Percentiles rank a stretch among this genome's conserved stretches.
Conservation (phyloP, 2,888 invertebrate genomes). For the Lochmaea capreae region DNA sequence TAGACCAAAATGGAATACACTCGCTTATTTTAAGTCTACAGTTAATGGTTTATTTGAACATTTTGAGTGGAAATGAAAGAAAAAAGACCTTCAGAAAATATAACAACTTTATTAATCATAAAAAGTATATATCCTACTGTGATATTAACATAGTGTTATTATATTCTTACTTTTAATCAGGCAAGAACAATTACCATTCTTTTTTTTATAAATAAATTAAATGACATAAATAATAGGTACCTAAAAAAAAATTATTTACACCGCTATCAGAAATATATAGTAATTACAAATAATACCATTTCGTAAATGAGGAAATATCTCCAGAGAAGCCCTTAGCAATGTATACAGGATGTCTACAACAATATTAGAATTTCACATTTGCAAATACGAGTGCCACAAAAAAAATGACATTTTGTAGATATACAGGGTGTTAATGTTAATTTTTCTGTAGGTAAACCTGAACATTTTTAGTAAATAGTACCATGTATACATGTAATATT, state of each 20-base stretch:
- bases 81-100: constrained; percentile 54
- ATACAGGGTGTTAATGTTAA: not conserved
- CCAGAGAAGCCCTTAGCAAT: constrained; percentile 12
- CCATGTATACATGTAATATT: not conserved
- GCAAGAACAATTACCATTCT: constrained; percentile 55
- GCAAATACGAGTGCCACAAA: constrained; percentile 6
- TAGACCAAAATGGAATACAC: too few species aligned
- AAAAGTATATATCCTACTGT: constrained; percentile 58
- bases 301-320: constrained; percentile 33
- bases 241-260: constrained; percentile 44
- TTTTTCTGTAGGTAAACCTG: not conserved
- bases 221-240: constrained; percentile 27
- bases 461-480: not conserved
- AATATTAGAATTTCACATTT: constrained; percentile 9
- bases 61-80: not conserved
- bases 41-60: too few species aligned
- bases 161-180: constrained; percentile 54
- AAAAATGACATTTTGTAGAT: not conserved
- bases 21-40: too few species aligned
- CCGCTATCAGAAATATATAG: constrained; percentile 44
- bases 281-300: constrained; percentile 42
- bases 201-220: constrained; percentile 49
- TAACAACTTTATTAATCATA: constrained; percentile 62
- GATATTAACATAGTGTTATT: constrained; percentile 58
- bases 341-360: constrained; percentile 15